phyloP scores from a whole-genome alignment of 2,888 invertebrate genomes.

The Corythucha ciliata region DNA sequence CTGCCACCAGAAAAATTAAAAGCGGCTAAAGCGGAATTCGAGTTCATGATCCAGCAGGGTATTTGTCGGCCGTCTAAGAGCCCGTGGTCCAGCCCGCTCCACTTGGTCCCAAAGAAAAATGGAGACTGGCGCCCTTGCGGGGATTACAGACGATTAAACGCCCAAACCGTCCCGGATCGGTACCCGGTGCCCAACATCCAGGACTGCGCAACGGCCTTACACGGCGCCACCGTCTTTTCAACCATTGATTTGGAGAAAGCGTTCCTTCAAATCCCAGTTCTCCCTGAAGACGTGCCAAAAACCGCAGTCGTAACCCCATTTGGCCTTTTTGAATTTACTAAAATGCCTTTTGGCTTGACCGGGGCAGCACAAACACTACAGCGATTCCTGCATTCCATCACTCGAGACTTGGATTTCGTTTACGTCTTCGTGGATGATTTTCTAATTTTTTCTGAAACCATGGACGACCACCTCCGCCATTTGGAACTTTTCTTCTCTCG shows the following conservation, averaged over 20 bases:
- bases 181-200: slow-evolving; percentile 33
- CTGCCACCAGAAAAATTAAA: slow-evolving; percentile 33
- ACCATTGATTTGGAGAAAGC: slow-evolving; percentile 30
- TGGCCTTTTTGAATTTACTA: slow-evolving; percentile 29
- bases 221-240: no score
- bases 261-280: slow-evolving; percentile 35
- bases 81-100: slow-evolving; percentile 35
- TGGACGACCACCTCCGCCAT: neutral
- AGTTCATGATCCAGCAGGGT: slow-evolving; percentile 34
- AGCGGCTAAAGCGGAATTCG: slow-evolving; percentile 35
- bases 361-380: slow-evolving; percentile 32
- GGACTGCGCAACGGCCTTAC: slow-evolving; percentile 17
- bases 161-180: slow-evolving; percentile 29
- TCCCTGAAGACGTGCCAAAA: slow-evolving; percentile 33
- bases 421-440: neutral
- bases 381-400: neutral
- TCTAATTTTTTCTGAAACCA: neutral
- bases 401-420: neutral
- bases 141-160: slow-evolving; percentile 34
- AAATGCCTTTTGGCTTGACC: slow-evolving; percentile 31
- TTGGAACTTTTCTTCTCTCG: neutral
- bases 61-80: slow-evolving; percentile 35
- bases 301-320: slow-evolving; percentile 37
- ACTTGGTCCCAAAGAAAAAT: slow-evolving; percentile 35
- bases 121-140: slow-evolving; percentile 31